Percentiles rank a stretch among this genome's conserved stretches.
Conservation (phyloP, 2,113 vertebrate genomes). For the Probosciger aterrimus region DNA sequence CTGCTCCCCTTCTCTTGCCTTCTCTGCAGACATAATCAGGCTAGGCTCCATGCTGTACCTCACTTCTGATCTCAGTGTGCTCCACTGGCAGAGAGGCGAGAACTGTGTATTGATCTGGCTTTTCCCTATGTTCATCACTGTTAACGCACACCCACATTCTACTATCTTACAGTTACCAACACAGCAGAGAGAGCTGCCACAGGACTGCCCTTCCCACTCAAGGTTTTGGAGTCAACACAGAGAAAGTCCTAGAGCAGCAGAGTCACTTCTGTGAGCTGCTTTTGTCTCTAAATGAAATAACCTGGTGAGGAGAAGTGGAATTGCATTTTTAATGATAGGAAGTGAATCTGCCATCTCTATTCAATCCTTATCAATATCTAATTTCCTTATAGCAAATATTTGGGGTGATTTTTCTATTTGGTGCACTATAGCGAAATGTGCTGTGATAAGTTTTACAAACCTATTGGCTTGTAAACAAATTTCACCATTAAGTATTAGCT, state of each 20-base stretch:
- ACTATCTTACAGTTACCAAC: neutral
- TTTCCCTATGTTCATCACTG: neutral
- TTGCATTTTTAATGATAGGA: neutral
- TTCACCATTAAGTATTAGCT: neutral
- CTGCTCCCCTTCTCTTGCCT: neutral
- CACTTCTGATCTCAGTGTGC: accelerated
- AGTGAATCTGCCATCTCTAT: neutral
- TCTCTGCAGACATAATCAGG: neutral
- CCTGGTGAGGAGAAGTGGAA: neutral
- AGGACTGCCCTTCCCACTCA: neutral
- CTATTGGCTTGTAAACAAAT: neutral
- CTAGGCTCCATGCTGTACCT: accelerated
- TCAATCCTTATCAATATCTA: neutral
- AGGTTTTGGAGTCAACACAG: neutral
- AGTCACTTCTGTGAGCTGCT: neutral
- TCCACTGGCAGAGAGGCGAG: neutral
- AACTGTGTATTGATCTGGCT: neutral
- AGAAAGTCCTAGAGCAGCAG: neutral
- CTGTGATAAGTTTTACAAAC: neutral
- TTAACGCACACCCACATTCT: neutral
- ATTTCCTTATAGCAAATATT: neutral
- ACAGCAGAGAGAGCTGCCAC: neutral
- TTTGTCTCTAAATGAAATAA: neutral
- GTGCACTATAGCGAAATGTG: neutral
- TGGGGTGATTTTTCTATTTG: neutral